Base-by-base conservation (phyloP, 1,140 invertebrate species). In the Nymphalis io region DNA sequence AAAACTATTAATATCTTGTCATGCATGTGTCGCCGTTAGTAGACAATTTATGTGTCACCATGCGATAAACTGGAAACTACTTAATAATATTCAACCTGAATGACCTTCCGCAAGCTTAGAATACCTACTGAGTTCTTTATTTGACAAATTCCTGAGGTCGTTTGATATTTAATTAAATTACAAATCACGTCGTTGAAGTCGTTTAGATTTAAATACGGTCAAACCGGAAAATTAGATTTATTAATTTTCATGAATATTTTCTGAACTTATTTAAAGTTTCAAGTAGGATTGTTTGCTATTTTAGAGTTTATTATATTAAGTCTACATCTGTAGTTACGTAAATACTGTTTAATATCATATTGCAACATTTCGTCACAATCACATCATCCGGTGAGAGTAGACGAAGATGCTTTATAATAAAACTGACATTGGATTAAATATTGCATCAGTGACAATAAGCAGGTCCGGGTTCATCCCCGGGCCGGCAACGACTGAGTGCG, bases 391-490 rank as follows among this genome's bases (percentile, higher is more conserved):
- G 64, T 67, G 76, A 69, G 78, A 78, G 75, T 75, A 78, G 70
- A 70, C 60, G 67, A 62, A 79, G 55, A 69, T 77, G 75, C 38
- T 78, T 20, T 74, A 81, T 78, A 80, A 80, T 59, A 55, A 75
- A 70, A 76, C 69, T 80, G 81, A 84, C 80, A 83, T 82, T 85
- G 83, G 78, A 79, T 81, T 68, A 75, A 76, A 8, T 64, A 68
- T 84, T 87, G 76, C 82, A 80, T 83, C 82, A 85, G 66, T 72
- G 70, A 73, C 59, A 75, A 76, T 79, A 78, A 75, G 51, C 61
- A 73, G 62, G 67, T 80, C 71, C 78, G 76, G 80, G 79, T 75
- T 74, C 68, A 70, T 68, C 48, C 71, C 80, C 70, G 58, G 77
- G 70, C 68, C 68, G 59, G 40, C 44, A 27, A 75, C 74, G 79